These are phyloP conservation scores for Haliaeetus leucogaster DNA, from an alignment of 2,113 vertebrate genomes.

Conservation along the genomic window DNA sequence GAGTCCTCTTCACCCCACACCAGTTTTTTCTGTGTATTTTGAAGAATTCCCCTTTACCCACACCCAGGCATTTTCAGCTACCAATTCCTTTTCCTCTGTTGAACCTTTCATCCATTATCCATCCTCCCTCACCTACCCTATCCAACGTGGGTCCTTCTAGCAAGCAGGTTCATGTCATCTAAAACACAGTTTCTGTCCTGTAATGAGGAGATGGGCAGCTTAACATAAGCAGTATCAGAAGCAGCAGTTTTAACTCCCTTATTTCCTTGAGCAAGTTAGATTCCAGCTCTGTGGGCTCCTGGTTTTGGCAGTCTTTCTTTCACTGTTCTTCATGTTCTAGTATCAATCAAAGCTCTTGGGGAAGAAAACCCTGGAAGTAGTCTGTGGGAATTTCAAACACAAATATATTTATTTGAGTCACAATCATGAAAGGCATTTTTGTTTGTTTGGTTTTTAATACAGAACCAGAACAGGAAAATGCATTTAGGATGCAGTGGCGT, in stretches of 20 bases:
- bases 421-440: background rate
- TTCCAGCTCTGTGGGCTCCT: background rate
- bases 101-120: background rate
- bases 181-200: background rate
- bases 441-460: background rate
- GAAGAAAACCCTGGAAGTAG: background rate
- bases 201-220: background rate
- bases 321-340: background rate
- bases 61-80: background rate
- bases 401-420: background rate
- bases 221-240: background rate
- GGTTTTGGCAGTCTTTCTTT: background rate
- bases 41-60: background rate
- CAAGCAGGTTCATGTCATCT: background rate
- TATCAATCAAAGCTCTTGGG: background rate
- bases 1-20: background rate
- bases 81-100: background rate
- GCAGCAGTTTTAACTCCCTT: background rate
- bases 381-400: background rate
- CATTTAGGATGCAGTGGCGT: background rate
- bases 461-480: background rate
- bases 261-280: background rate
- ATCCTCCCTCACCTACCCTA: background rate
- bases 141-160: background rate
- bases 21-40: background rate